These are phyloP conservation scores for Pimpla rufipes DNA, from an alignment of 2,888 invertebrate genomes.

Conservation along the genomic window DNA sequence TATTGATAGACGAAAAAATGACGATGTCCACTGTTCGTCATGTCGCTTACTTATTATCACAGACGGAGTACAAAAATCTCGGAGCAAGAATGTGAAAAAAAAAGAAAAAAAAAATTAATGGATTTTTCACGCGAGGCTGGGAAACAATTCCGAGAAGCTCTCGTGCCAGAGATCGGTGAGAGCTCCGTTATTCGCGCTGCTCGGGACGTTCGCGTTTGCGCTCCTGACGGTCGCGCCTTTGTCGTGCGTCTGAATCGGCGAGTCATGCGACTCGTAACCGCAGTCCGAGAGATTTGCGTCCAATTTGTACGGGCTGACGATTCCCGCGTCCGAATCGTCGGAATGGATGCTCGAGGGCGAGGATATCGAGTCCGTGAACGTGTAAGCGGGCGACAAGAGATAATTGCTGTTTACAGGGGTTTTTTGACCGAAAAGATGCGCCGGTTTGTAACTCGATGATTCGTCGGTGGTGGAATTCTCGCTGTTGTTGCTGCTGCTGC, in stretches of 20 bases:
- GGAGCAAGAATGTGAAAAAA: conserved; percentile 13
- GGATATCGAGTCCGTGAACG: conserved; percentile 77
- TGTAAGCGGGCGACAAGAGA: conserved; percentile 78
- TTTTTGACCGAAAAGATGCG: conserved; percentile 4
- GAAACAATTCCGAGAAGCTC: conserved; percentile 92
- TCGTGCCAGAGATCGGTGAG: conserved; percentile 91
- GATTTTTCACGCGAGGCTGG: conserved; percentile 88
- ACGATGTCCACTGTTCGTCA: conserved; percentile 22
- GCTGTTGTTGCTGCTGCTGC: conserved; percentile 66
- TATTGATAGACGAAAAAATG: not conserved
- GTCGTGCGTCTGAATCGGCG: conserved; percentile 83
- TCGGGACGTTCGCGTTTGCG: conserved; percentile 32
- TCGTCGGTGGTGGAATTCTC: conserved; percentile 50
- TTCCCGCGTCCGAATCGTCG: conserved; percentile 77
- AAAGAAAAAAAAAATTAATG: not conserved
- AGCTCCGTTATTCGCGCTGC: conserved; percentile 82
- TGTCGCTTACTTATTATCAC: conserved; percentile 70
- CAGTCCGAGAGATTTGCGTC: conserved; percentile 86
- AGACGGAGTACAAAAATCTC: conserved; percentile 63
- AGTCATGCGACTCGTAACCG: conserved; percentile 90
- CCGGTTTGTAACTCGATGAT: conserved; percentile 37
- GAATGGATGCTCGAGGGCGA: conserved; percentile 81
- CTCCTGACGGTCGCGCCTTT: conserved; percentile 55
- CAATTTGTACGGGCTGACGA: conserved; percentile 64
- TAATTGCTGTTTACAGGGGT: conserved; percentile 56